These are phyloP conservation scores for Takifugu ocellatus DNA, from an alignment of 2,797 vertebrate species.

Conservation along the genomic window DNA sequence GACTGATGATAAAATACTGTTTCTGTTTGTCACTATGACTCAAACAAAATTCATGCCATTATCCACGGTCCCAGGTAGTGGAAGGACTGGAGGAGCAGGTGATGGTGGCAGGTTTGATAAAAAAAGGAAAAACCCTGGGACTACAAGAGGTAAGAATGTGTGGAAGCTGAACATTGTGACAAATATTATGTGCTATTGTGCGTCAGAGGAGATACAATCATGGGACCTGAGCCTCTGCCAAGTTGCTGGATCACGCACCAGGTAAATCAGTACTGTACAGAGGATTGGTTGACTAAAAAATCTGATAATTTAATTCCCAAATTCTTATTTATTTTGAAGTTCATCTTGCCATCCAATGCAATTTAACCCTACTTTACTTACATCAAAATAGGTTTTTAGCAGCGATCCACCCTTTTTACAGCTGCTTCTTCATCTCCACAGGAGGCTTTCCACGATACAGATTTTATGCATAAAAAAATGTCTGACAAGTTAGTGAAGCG, in stretches of 20 bases:
- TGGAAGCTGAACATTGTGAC: constrained; percentile 50
- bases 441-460: constrained; percentile 12
- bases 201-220: constrained; percentile 61
- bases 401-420: constrained; percentile 6
- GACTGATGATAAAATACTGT: constrained; percentile 33
- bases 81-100: background rate
- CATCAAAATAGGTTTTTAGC: background rate
- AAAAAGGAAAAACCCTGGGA: constrained; percentile 10
- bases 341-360: no score
- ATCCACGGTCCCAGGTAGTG: constrained; percentile 26
- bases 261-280: constrained; percentile 43
- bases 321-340: background rate
- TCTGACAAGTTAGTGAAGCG: no score
- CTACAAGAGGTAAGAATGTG: constrained; percentile 40
- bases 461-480: no score
- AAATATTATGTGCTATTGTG: constrained; percentile 51
- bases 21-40: constrained; percentile 57
- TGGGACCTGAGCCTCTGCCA: constrained; percentile 51
- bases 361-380: no score
- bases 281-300: constrained; percentile 46
- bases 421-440: constrained; percentile 5
- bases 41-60: constrained; percentile 29
- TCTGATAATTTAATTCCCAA: constrained; percentile 35
- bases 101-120: background rate
- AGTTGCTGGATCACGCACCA: constrained; percentile 34